Conservation (phyloP, 2,113 vertebrate species). For the Oenanthe oenanthe region DNA sequence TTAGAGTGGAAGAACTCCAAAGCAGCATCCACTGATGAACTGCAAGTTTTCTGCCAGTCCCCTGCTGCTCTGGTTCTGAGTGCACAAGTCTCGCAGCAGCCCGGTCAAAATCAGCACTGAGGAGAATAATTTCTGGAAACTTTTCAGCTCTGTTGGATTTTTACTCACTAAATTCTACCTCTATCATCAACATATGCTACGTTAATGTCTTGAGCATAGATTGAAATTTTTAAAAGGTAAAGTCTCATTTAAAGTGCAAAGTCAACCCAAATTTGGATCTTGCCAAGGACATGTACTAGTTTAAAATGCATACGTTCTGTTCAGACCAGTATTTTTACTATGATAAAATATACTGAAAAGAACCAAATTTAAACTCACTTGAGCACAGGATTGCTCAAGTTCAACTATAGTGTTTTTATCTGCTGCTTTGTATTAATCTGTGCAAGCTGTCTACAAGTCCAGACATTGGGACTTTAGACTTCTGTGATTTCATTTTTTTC, state of each 20-base stretch:
- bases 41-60: neutral
- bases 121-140: neutral
- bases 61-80: neutral
- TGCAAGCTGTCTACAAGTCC: neutral
- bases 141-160: neutral
- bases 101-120: neutral
- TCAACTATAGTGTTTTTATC: neutral
- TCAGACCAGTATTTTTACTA: neutral
- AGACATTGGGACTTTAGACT: neutral
- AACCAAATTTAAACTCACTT: neutral
- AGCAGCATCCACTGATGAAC: neutral
- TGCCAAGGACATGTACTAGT: fast-evolving
- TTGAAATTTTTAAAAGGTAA: neutral
- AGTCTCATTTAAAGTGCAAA: neutral
- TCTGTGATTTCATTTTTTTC: neutral
- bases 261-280: neutral
- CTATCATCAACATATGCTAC: neutral
- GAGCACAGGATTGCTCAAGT: neutral
- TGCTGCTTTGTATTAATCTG: neutral
- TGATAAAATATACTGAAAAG: neutral
- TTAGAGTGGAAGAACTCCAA: neutral
- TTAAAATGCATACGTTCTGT: neutral
- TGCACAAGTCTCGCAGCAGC: neutral
- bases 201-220: neutral
- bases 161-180: neutral